A percentile compares a stretch with the other conserved stretches of the same genome.
phyloP scores from a whole-genome alignment of 2,797 vertebrate genomes.

The Lophius americanus region DNA sequence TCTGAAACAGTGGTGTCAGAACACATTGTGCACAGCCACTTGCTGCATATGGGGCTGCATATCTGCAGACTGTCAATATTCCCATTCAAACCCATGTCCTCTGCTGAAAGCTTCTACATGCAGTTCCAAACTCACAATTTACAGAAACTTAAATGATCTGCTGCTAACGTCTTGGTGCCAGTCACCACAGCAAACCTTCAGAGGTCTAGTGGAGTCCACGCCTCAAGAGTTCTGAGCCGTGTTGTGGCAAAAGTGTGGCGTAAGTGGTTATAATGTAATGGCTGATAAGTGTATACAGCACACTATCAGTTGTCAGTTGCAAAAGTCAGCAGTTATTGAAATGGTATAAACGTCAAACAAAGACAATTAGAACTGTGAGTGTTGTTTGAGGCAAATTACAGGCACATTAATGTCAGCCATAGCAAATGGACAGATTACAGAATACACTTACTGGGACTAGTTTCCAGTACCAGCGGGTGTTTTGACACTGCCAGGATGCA shows the following conservation, averaged over 20 bases:
- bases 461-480: conserved; percentile 94
- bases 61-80: no score
- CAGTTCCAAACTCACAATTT: no score
- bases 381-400: conserved; percentile 35
- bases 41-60: no score
- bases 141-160: no score
- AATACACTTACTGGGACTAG: conserved; percentile 90
- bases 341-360: conserved; percentile 1
- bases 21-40: no score
- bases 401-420: conserved; percentile 56
- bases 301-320: neutral
- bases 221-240: no score
- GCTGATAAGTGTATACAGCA: neutral
- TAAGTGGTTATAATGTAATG: neutral
- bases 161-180: no score
- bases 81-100: no score
- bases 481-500: conserved; percentile 83
- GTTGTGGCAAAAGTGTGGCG: no score
- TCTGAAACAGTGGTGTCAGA: no score
- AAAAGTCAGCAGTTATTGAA: conserved; percentile 18
- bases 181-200: conserved; percentile 5
- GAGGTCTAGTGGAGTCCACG: neutral
- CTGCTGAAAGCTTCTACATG: no score
- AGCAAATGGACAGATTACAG: conserved; percentile 42
- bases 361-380: conserved; percentile 22